These are phyloP conservation scores for Danio kyathit DNA, from an alignment of 2,797 vertebrate genomes.

Conservation along the genomic window DNA sequence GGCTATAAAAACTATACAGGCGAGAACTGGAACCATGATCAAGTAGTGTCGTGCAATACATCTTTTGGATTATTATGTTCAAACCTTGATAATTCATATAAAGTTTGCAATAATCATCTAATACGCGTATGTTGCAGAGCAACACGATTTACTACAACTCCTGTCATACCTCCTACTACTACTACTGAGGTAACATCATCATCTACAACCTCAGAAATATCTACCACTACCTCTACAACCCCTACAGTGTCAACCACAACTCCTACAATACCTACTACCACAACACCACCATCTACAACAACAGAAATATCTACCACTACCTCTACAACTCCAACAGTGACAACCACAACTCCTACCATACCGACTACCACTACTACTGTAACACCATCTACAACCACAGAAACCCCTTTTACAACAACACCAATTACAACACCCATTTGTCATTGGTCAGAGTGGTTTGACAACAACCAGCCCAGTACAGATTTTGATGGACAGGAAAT, in stretches of 20 bases:
- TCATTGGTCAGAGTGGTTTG: conserved; percentile 81
- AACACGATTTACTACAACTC: background rate
- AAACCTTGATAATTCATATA: conserved; percentile 64
- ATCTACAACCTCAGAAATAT: background rate
- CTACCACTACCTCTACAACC: background rate
- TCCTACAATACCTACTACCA: background rate
- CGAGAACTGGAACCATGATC: conserved; percentile 56
- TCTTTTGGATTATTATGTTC: conserved; percentile 72
- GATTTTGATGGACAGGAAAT: conserved; percentile 74
- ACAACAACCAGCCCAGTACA: conserved; percentile 61
- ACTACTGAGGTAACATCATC: too few relatives aligned
- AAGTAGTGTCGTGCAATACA: conserved; percentile 76
- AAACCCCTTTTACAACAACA: too few relatives aligned
- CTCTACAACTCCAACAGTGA: background rate
- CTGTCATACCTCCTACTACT: background rate
- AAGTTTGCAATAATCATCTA: conserved; percentile 81
- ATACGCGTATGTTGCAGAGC: conserved; percentile 83
- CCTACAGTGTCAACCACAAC: background rate
- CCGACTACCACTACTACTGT: background rate
- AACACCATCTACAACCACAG: too few relatives aligned
- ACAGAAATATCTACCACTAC: background rate
- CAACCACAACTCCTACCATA: background rate
- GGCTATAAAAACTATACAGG: conserved; percentile 57
- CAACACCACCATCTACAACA: background rate
- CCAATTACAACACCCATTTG: conserved; percentile 62